A percentile compares a stretch with the other conserved stretches of the same genome.
phyloP scores from a whole-genome alignment of 2,113 vertebrate genomes.

The Daphoenositta chrysoptera region DNA sequence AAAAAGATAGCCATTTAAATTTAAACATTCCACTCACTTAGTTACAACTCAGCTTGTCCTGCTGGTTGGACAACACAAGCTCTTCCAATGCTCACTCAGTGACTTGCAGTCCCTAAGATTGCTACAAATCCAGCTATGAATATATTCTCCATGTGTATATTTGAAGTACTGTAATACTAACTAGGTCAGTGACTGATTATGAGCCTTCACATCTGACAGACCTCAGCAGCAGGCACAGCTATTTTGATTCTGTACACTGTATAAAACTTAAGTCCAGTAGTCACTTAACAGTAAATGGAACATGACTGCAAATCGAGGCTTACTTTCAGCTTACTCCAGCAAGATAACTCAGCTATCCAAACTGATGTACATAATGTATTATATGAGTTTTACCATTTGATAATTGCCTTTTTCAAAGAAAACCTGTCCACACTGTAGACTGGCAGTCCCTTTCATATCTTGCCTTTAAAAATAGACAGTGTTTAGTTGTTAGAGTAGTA shows the following conservation, averaged over 20 bases:
- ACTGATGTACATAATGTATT: slow-evolving; percentile 70
- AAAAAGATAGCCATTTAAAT: slow-evolving; percentile 28
- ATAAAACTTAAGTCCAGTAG: slow-evolving; percentile 1
- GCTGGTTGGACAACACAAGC: not conserved
- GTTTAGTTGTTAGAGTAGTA: slow-evolving; percentile 52
- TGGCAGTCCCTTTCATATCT: slow-evolving; percentile 57
- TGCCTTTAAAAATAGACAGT: slow-evolving; percentile 43
- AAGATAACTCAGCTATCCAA: slow-evolving; percentile 63
- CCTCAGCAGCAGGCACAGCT: slow-evolving; percentile 55
- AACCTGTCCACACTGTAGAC: slow-evolving; percentile 52
- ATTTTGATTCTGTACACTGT: slow-evolving; percentile 4
- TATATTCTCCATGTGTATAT: slow-evolving; percentile 12
- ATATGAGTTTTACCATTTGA: slow-evolving; percentile 74
- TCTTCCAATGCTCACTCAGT: not conserved
- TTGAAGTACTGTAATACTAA: slow-evolving; percentile 51
- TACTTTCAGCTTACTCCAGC: slow-evolving; percentile 54
- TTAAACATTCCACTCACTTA: slow-evolving; percentile 37
- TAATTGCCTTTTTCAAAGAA: slow-evolving; percentile 71
- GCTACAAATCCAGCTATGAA: slow-evolving; percentile 1
- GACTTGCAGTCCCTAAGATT: slow-evolving; percentile 1
- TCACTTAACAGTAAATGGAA: slow-evolving; percentile 35
- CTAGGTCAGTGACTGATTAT: not conserved
- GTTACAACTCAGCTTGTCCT: not conserved
- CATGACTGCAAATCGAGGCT: slow-evolving; percentile 20
- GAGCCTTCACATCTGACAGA: slow-evolving; percentile 42